Base-by-base conservation (phyloP, 2,888 invertebrate genomes). In the Ariolimax columbianus region DNA sequence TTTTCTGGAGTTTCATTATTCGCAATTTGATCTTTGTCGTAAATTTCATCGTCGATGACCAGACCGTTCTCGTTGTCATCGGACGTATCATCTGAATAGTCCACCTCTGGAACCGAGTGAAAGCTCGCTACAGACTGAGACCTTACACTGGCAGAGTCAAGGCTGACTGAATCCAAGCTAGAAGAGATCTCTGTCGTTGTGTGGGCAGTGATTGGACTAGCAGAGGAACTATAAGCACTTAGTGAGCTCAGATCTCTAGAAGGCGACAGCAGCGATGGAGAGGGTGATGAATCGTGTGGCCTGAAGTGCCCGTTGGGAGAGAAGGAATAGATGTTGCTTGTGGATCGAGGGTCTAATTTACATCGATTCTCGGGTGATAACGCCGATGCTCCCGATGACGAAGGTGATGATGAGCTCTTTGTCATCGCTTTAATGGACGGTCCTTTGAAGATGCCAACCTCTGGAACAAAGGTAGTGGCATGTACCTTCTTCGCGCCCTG, bases 391-490 rank as follows among this genome's bases (percentile, higher is more conserved):
- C 72, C 70, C 4, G 83, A 78, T 7, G 84, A 59, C 43, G 73
- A 68, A 11, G 70, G 68, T 0, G 80, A 73, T 0, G 81, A 26
- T 19, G 82, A 36, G 36, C 73, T 72, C 82, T 86, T 87, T 26
- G 85, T 66, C 82, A 88, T 82, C 72, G 82, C 47, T 78, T 87
- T 86, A 72, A 85, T 82, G 55, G 85, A 79, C 1, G 88, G 88
- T 1, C 88, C 86, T 63, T 86, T 87, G 70, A 92, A 86, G 11
- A 91, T 91, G 23, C 91, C 92, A 70, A 92, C 90, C 80, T 92
- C 91, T 19, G 92, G 92, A n/a, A 91, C 90, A 84, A 90, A 92
- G 19, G 92, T 92, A 17, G 91, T 90, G 55, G 92, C 92, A 77
- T 92, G 92, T 30, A 92, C 91, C 81, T 89, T 90, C 82, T 89